A percentile compares a stretch with the other conserved stretches of the same genome.
Conservation (phyloP, 2,113 vertebrate genomes). For the Engystomops pustulosus region DNA sequence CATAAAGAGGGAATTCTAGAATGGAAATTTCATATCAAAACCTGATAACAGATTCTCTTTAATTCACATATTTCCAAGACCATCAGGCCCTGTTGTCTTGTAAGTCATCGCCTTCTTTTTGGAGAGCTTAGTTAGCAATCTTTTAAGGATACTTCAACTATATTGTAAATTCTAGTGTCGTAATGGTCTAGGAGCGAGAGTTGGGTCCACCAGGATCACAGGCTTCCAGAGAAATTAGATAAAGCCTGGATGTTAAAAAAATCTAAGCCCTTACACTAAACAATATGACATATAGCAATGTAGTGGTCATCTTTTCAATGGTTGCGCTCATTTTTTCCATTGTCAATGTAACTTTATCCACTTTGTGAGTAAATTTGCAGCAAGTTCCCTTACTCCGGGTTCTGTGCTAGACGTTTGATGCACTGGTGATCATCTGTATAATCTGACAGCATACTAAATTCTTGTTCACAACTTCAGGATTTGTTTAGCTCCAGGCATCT, state of each 20-base stretch:
- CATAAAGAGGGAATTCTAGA: too few relatives aligned
- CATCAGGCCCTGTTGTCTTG: too few relatives aligned
- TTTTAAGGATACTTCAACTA: background rate
- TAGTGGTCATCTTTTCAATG: background rate
- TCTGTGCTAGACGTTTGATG: slow-evolving; percentile 72
- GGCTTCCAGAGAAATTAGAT: background rate
- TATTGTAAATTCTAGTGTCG: background rate
- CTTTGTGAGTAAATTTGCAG: background rate
- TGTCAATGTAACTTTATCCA: background rate
- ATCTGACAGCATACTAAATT: slow-evolving; percentile 82
- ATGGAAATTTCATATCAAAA: too few relatives aligned
- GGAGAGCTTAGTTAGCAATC: background rate
- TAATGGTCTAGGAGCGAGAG: too few relatives aligned
- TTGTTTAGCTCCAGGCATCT: slow-evolving; percentile 93
- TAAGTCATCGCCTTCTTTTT: too few relatives aligned
- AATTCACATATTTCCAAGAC: too few relatives aligned
- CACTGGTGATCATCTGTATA: slow-evolving; percentile 73
- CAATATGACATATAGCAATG: background rate
- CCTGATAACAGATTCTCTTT: too few relatives aligned
- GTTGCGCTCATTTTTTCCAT: background rate
- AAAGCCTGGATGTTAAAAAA: background rate
- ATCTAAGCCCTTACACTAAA: background rate
- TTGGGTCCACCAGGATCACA: background rate
- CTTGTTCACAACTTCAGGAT: slow-evolving; percentile 81
- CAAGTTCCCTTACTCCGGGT: slow-evolving; percentile 25